These are phyloP conservation scores for Synanthedon vespiformis DNA, from an alignment of 2,888 invertebrate species.

Conservation along the genomic window DNA sequence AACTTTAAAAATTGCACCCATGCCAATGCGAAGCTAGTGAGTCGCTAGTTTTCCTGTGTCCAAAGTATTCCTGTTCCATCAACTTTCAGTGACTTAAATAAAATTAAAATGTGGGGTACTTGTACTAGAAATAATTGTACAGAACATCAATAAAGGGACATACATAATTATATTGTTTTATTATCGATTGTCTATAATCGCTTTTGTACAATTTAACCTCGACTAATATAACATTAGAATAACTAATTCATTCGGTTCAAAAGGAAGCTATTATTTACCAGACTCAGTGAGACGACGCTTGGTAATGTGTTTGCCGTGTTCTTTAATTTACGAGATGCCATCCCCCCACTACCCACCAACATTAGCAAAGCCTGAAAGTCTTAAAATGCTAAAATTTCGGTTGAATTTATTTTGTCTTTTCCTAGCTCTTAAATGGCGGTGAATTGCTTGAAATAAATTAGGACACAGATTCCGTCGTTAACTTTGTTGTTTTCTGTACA, in stretches of 20 bases:
- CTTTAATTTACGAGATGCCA: conserved; percentile 2
- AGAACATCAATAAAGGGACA: no score
- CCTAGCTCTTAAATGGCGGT: neutral
- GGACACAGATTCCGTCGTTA: neutral
- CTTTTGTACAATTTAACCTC: no score
- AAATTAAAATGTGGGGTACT: no score
- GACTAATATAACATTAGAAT: neutral
- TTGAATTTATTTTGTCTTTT: neutral
- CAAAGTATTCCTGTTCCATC: no score
- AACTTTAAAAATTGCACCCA: no score
- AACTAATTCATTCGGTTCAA: neutral
- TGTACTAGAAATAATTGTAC: no score
- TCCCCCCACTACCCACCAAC: neutral
- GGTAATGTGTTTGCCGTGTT: conserved; percentile 2
- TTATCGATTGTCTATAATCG: no score
- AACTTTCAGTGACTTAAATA: no score
- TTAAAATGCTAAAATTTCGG: neutral
- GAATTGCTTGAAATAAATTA: neutral
- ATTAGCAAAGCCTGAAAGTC: neutral
- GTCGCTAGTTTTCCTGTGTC: no score
- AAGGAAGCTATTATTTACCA: neutral
- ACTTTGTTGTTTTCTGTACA: no score
- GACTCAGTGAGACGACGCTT: neutral
- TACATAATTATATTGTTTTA: no score
- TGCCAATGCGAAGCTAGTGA: no score